Base-by-base conservation (phyloP, 2,797 vertebrate species). In the Sebastes reedi region DNA sequence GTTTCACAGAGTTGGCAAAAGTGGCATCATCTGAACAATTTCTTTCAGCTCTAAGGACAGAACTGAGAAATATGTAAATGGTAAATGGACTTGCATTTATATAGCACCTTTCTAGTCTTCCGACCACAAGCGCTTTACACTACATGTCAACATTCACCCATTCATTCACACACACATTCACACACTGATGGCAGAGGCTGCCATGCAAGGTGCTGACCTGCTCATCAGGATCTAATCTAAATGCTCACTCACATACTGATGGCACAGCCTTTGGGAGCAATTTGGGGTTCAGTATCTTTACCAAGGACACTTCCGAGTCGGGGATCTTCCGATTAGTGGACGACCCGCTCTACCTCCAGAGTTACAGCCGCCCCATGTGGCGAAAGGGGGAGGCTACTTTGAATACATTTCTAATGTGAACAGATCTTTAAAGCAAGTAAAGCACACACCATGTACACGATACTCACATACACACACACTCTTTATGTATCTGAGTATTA, bases 271-370 rank as follows among this genome's bases (percentile, higher is more conserved):
- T 54, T 10, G 0, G 50, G 20, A 54, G 50, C 50, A n/a, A 54
- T 54, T 54, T n/a, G 50, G 50, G 50, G 50, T 54, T 22, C 50
- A 54, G 50, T 54, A 54, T 54, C 50, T 54, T n/a, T n/a, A 0
- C 50, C 20, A n/a, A 54, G 50, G 50, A 54, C 50, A 54, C 20
- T 54, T 54, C 8, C 4, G 20, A 54, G 20, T 10, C 4, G 14
- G 50, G 0, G 50, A 54, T 22, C 20, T 54, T 54, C 50, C 4
- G 0, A 54, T 54, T 54, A 54, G 50, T n/a, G 18, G 20, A 54
- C 20, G 9, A 54, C 20, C 9, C 8, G 0, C 20, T 54, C 20
- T 54, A 10, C 50, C 50, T 22, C 50, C 50, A 0, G 0, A 54
- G 50, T n/a, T 54, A n/a, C 20, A 54, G 20, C 50, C 4, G 20